Base-by-base conservation (phyloP, 2,113 vertebrate genomes). In the Periophthalmodon schlosseri region DNA sequence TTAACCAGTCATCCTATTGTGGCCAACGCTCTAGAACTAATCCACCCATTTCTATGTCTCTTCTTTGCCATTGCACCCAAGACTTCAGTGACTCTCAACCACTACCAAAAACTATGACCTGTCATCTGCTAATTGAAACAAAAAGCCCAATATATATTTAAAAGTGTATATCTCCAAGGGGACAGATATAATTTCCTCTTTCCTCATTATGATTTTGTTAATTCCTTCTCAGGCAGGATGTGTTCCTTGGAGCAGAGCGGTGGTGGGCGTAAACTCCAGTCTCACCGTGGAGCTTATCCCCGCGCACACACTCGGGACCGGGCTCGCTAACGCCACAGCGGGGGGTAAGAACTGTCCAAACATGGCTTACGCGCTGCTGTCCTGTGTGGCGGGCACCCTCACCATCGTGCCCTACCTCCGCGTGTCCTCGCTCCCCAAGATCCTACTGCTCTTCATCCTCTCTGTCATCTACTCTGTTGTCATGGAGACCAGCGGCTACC, bases 391-490 rank as follows among this genome's bases (percentile, higher is more conserved):
- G 69, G 96, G 95, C 21, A 96, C 95, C 24, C 96, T 99, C 74
- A 96, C 95, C 0, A 83, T 97, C 60, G 93, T 96, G 83, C 93
- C 96, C 85, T 99, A 98, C 93, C 94, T 99, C 79, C 94, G 96
- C 5, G 95, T 99, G 49, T 96, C 97, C 85, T 99, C 98, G 52
- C 88, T 98, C 83, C 96, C 96, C 90, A 99, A 99, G 93, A 95
- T 96, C 83, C 82, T 97, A 82, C 93, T 99, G 74, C 95, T 99
- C 71, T 83, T 95, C 64, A 94, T 97, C 82, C 94, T 99, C 86
- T 96, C 96, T 13, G 84, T 94, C 70, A 93, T 95, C 84, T 96
- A 98, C 90, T 94, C 97, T 68, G 91, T 94, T 52, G 92, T 97
- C 89, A 95, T 99, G 94, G 97, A 99, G 92, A 95, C 97, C 90